Conservation (phyloP, 2,888 invertebrate genomes). For the Campopleginae sp. region DNA sequence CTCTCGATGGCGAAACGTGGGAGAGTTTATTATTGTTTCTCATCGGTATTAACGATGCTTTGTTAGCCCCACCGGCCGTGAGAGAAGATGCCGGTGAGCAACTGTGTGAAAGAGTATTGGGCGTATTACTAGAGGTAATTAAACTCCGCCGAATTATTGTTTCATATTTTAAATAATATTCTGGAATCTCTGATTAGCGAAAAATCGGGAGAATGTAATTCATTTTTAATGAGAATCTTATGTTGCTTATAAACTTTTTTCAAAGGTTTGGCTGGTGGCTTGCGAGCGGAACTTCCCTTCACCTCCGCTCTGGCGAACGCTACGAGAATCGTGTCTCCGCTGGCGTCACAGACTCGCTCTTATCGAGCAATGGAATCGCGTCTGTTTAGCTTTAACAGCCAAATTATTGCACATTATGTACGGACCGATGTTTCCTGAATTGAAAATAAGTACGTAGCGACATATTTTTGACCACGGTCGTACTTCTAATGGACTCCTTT, state of each 20-base stretch:
- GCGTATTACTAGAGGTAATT: constrained; percentile 92
- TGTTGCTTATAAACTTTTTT: constrained; percentile 41
- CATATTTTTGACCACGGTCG: background rate
- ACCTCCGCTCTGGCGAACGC: constrained; percentile 97
- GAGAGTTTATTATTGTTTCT: constrained; percentile 94
- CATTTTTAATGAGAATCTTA: background rate
- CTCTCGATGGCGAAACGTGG: constrained; percentile 95
- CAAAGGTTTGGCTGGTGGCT: constrained; percentile 89
- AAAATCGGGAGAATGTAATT: background rate
- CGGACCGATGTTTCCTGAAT: constrained; percentile 92
- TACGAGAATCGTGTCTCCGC: constrained; percentile 95
- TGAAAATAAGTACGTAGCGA: constrained; percentile 89
- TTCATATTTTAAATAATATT: background rate
- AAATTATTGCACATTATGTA: constrained; percentile 94
- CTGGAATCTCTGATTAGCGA: background rate
- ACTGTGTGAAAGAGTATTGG: constrained; percentile 96
- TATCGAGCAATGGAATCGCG: constrained; percentile 97
- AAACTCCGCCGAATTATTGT: background rate
- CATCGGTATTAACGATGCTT: constrained; percentile 95
- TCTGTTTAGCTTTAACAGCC: constrained; percentile 95
- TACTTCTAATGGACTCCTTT: background rate
- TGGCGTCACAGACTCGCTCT: constrained; percentile 98
- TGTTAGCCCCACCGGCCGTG: constrained; percentile 96
- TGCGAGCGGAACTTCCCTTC: constrained; percentile 95
- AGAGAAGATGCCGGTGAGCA: constrained; percentile 98